Evolutionary conservation across 2,888 invertebrate genomes (phyloP), one percentile per base, ranked within the genome.

Genomic region (Dioctria linearis): DNA sequence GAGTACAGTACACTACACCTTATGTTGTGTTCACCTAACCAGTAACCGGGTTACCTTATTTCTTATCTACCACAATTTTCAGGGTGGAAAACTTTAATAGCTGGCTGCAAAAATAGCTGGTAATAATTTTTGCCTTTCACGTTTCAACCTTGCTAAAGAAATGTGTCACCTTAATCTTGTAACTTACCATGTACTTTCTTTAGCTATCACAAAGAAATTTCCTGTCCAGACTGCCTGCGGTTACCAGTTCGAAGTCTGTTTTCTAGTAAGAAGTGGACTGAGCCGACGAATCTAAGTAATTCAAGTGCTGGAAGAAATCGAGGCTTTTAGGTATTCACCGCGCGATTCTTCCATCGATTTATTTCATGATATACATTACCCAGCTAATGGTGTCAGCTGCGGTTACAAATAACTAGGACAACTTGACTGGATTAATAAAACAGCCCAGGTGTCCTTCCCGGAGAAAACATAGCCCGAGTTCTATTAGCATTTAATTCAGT

Each of bases 91-190:
- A 9, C 25, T 6, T 13, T 59, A 59, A 59, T 42, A 43, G 61
- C 25, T 59, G 57, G 59, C 59, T 59, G 25, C 75, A 75, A 43
- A 75, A 75, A 75, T 75, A 75, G 75, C 75, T 8, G 13, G 11
- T 59, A 37, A 59, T 75, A 59, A 25, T 75, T 75, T 75, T 6
- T 8, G 25, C 25, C 25, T 25, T 25, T 25, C 25, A 25, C 11
- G 13, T 59, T n/a, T 4, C n/a, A n/a, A 59, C 59, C 59, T 59
- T 59, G 25, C 59, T 25, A n/a, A 5, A 25, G 25, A 59, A 59
- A 13, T 59, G 59, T 59, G 59, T 59, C 59, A n/a, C 59, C 59
- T 59, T 25, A 59, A 25, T 59, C 59, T 5, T 13, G 5, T 59
- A 6, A 59, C 59, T 25, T n/a, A 25, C 6, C 5, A 13, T 51